Evolutionary conservation across 2,888 invertebrate species (phyloP), one percentile per base, ranked within the genome.

Genomic region (Carpatolechia fugitivella): DNA sequence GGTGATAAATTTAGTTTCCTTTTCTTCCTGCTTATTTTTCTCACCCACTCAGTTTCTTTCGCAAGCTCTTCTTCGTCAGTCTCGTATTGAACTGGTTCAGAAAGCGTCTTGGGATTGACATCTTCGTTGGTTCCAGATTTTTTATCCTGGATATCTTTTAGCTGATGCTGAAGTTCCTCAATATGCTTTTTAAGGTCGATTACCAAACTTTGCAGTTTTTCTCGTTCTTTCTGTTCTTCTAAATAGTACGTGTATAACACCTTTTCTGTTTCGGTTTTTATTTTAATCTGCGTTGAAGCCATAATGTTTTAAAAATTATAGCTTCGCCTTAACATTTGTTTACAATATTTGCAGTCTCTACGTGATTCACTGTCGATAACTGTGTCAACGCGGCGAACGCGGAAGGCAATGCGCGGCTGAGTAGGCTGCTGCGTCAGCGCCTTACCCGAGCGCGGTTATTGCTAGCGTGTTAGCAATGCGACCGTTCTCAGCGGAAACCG

Each of bases 11-110:
- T 38, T 10, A 54, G 38, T 48, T 48, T 54, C 48, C 40, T 36
- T 31, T 54, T 54, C 16, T 54, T 54, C 29, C 48, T 36, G 14
- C 30, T 29, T 54, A 47, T 54, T 30, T 29, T 24, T n/a, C 54
- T 6, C 3, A 54, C 24, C 40, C 48, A 48, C 20, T 54, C 54
- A 14, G 48, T 54, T 40, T 48, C 54, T 36, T 29, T 54, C 6
- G 54, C 54, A 7, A 54, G 48, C 24, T 54, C 54, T 31, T 54
- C 54, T 48, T 54, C 48, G 14, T 54, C 54, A 3, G 54, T 54
- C 13, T 30, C 20, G 20, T 47, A 53, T 11, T 8, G 10, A 8
- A 33, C 33, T 3, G 10, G 33, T 33, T 33, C 24, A 24, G 24
- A 24, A 8, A 8, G 10, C n/a, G 3, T 33, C 33, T 33, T 33